Evolutionary conservation across 2,113 vertebrate genomes (phyloP), one percentile per base, ranked within the genome.

Genomic region (Bothrops jararaca): DNA sequence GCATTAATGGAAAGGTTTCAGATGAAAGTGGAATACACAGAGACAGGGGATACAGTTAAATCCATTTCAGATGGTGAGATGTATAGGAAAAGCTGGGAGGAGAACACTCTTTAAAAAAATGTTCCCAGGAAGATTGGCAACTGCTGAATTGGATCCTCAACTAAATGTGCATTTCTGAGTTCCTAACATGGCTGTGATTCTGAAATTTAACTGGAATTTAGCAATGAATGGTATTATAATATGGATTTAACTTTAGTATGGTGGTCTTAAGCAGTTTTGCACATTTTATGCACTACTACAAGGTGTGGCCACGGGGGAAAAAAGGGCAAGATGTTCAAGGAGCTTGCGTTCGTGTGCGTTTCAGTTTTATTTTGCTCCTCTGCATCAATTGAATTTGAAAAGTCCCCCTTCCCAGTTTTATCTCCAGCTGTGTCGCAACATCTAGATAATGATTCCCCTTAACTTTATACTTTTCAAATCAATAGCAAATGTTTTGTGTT

Each of bases 401-500:
- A 80, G 74, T 22, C 2, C 34, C 7, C 1, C 74, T 80, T 97
- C 96, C 96, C 96, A 95, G 93, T 97, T 97, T 97, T 97, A 98
- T 97, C 97, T 98, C 98, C 34, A 97, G 97, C 97, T 98, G 97
- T 98, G 98, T 98, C 98, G 98, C 97, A 98, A 98, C 98, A 98
- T 98, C 98, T 98, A 97, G 95, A 94, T 93, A 93, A 97, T 97
- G 98, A 97, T 98, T 98, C 98, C 97, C 98, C 98, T 98, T 98
- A 98, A 98, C 97, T 97, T 97, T 97, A 97, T 98, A 98, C 97
- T 97, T 98, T 98, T 98, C 97, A 98, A 98, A 98, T 98, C 98
- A 98, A 97, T 96, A 97, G 98, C 97, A 98, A 98, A 98, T 98
- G 97, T 97, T 97, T 87, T 60, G 12, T 45, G 8, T 29, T 42